phyloP scores from a whole-genome alignment of 1,140 invertebrate species.

The Aphaenogaster floridana region DNA sequence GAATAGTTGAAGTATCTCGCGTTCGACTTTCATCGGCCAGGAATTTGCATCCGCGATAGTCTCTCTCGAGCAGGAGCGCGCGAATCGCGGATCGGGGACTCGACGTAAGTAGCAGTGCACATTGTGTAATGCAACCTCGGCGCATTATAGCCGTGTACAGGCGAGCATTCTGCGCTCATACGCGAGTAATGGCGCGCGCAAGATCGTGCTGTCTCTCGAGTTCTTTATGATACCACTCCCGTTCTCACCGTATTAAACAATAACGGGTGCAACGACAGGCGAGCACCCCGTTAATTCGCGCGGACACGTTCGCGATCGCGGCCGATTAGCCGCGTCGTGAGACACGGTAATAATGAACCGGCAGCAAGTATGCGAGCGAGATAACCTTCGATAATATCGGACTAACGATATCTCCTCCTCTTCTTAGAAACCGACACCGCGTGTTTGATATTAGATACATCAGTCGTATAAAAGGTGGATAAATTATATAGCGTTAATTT shows the following conservation, averaged over 20 bases:
- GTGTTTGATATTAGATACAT: too few species aligned
- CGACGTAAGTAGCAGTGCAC: slow-evolving; percentile 30
- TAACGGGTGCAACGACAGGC: slow-evolving; percentile 62
- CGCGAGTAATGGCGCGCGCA: slow-evolving; percentile 46
- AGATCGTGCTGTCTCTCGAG: slow-evolving; percentile 1
- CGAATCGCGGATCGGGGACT: slow-evolving; percentile 35
- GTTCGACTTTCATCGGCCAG: slow-evolving; percentile 38
- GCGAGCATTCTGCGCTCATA: slow-evolving; percentile 45
- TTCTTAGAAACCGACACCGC: not conserved
- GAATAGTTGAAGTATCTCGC: not conserved
- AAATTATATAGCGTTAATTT: too few species aligned
- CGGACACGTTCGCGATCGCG: slow-evolving; percentile 69
- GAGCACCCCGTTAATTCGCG: slow-evolving; percentile 71
- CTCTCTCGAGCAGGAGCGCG: slow-evolving; percentile 4
- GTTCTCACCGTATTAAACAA: slow-evolving; percentile 62
- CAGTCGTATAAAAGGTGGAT: not conserved
- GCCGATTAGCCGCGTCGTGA: slow-evolving; percentile 68
- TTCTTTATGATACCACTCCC: slow-evolving; percentile 16
- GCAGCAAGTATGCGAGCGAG: slow-evolving; percentile 4
- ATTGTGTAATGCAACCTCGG: slow-evolving; percentile 49
- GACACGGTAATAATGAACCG: slow-evolving; percentile 42
- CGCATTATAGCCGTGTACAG: slow-evolving; percentile 30
- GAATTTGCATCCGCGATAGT: slow-evolving; percentile 57
- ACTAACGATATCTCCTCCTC: not conserved
- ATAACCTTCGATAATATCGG: not conserved